phyloP scores from a whole-genome alignment of 1,140 invertebrate genomes.

The Aphis gossypii region DNA sequence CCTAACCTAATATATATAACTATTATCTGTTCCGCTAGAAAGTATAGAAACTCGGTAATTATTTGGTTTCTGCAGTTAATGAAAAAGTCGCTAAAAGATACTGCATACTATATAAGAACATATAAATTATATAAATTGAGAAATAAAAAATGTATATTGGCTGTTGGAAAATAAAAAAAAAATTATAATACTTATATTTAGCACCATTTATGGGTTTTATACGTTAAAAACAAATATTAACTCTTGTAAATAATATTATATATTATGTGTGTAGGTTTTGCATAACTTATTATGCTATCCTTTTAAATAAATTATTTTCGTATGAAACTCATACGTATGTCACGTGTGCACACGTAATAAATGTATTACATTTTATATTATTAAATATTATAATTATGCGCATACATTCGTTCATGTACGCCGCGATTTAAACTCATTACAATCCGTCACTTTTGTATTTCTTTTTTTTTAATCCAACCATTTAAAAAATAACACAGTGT shows the following conservation, averaged over 20 bases:
- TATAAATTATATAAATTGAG: no score
- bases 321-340: not conserved
- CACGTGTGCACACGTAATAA: not conserved
- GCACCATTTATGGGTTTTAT: not conserved
- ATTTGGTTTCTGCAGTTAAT: not conserved
- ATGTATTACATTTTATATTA: not conserved
- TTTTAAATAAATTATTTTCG: not conserved
- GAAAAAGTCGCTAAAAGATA: not conserved
- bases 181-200: not conserved
- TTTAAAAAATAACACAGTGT: not conserved
- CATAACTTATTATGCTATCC: conserved; percentile 4
- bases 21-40: not conserved
- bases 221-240: not conserved
- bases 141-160: no score
- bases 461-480: not conserved
- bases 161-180: not conserved
- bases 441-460: not conserved
- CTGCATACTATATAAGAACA: no score
- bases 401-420: not conserved
- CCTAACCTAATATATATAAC: not conserved
- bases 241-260: not conserved
- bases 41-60: not conserved
- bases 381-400: not conserved
- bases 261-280: not conserved
- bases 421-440: not conserved